Evolutionary conservation across 2,113 vertebrate genomes (phyloP).

Genomic region (Willisornis vidua): DNA sequence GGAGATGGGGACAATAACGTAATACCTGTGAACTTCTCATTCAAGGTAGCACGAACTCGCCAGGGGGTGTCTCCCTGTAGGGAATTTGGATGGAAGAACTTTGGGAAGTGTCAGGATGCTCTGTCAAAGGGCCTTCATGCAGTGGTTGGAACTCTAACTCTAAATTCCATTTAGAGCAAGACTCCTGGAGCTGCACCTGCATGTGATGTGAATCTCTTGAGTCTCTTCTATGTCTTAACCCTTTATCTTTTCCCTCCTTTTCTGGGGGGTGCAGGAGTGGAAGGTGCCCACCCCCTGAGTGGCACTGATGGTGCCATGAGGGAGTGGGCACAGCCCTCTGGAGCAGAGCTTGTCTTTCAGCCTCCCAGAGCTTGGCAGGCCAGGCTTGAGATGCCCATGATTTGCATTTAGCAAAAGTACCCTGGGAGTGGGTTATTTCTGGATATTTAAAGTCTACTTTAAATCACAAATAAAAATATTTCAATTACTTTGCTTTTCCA

Average conservation of each 20-base stretch:
- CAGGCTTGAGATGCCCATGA: rapidly evolving
- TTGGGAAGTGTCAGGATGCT: neutral
- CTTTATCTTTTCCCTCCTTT: neutral
- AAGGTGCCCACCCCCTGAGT: neutral
- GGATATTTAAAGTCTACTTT: neutral
- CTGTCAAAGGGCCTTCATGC: rapidly evolving
- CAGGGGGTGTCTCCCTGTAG: rapidly evolving
- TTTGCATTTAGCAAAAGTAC: rapidly evolving
- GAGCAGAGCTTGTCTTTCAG: neutral
- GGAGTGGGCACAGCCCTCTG: neutral
- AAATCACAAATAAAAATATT: neutral
- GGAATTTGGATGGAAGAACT: neutral
- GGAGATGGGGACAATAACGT: rapidly evolving
- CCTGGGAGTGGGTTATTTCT: neutral
- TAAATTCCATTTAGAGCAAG: rapidly evolving
- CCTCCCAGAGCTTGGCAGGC: neutral
- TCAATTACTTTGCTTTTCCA: neutral
- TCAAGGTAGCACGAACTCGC: neutral
- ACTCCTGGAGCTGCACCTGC: rapidly evolving
- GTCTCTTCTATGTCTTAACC: neutral
- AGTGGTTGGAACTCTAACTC: rapidly evolving
- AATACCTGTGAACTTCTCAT: rapidly evolving
- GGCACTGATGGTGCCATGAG: neutral
- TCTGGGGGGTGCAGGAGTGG: rapidly evolving
- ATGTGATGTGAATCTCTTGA: rapidly evolving